phyloP scores from a whole-genome alignment of 2,888 invertebrate genomes.

The Sylvicola fuscatus region DNA sequence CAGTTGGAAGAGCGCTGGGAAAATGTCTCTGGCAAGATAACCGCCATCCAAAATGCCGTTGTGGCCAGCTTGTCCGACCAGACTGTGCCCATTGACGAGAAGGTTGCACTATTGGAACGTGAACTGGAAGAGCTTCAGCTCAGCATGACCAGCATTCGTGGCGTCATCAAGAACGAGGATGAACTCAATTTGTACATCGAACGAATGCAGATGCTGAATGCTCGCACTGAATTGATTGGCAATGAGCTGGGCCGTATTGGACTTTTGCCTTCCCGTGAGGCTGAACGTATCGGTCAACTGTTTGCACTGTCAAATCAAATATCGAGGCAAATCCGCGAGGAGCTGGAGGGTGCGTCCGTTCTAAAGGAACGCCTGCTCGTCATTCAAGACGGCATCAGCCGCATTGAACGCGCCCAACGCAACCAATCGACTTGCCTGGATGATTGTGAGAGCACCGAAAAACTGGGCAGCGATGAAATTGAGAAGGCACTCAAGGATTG shows the following conservation, averaged over 20 bases:
- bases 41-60: slow-evolving; percentile 41
- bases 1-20: slow-evolving; percentile 62
- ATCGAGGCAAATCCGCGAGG: slow-evolving; percentile 52
- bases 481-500: slow-evolving; percentile 57
- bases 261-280: slow-evolving; percentile 41
- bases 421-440: slow-evolving; percentile 43
- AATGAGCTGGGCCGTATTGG: slow-evolving; percentile 60
- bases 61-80: slow-evolving; percentile 50
- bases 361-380: slow-evolving; percentile 54
- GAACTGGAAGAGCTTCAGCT: slow-evolving; percentile 53
- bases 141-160: slow-evolving; percentile 48
- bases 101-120: slow-evolving; percentile 50
- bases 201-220: slow-evolving; percentile 53
- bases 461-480: slow-evolving; percentile 53
- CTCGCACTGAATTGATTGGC: slow-evolving; percentile 55
- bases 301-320: slow-evolving; percentile 48
- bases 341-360: slow-evolving; percentile 50
- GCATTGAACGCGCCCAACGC: slow-evolving; percentile 45
- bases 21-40: slow-evolving; percentile 39
- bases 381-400: slow-evolving; percentile 47
- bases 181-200: slow-evolving; percentile 65
- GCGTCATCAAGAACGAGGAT: slow-evolving; percentile 64
- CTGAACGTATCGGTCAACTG: slow-evolving; percentile 54
- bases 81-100: slow-evolving; percentile 52
- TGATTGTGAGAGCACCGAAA: slow-evolving; percentile 50